Evolutionary conservation across 2,113 vertebrate genomes (phyloP), one percentile per base, ranked within the genome.

Genomic region (Scytalopus superciliaris): DNA sequence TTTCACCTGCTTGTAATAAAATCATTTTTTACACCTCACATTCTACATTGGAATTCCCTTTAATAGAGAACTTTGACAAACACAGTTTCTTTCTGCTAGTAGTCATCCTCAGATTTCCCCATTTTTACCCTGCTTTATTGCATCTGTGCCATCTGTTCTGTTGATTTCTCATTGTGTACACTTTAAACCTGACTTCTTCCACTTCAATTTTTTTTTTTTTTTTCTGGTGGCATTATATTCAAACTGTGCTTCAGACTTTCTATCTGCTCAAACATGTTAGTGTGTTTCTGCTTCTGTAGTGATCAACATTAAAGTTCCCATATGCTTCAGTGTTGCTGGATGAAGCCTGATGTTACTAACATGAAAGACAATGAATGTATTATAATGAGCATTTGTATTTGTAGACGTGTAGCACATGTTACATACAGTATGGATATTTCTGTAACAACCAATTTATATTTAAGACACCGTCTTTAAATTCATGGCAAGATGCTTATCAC

Each of bases 31-130:
- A n/a, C n/a, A n/a, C n/a, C n/a, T n/a, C n/a, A n/a, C n/a, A n/a
- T 44, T 76, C 7, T 39, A 24, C 5, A 9, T 35, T 24, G 79
- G 27, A 23, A 15, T 60, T 53, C 4, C 13, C 12, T 69, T 21
- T 19, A 72, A 39, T 18, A 27, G 2, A 47, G 30, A 83, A 50
- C 14, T 40, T 42, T 3, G 13, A 31, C 24, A 86, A 90, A 64
- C 10, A 47, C 0, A 1, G 4, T 60, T 72, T 85, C 0, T 33
- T 75, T n/a, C 53, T 74, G 19, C 1, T 10, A 18, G 27, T n/a
- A 53, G 4, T 18, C 15, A 31, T 45, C 8, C 19, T 37, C 19
- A 49, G 5, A 59, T 81, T 78, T 4, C 11, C 21, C 19, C 8
- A 24, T 31, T 9, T 64, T 89, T 78, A 57, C 5, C 5, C 9